These are phyloP conservation scores for Eustalomyia histrio DNA, from an alignment of 2,888 invertebrate species.

Conservation along the genomic window DNA sequence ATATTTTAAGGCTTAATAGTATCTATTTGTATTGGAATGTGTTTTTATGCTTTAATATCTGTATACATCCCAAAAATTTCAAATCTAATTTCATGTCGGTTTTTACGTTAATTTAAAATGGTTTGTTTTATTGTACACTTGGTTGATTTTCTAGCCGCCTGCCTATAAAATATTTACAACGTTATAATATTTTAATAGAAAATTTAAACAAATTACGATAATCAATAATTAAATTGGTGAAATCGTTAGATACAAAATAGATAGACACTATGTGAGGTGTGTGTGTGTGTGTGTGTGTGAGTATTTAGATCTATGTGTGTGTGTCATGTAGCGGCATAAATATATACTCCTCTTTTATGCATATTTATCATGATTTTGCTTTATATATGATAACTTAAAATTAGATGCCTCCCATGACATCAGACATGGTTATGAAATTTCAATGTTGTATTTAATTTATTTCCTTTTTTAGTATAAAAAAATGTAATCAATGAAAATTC, in stretches of 20 bases:
- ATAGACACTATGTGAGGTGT: neutral
- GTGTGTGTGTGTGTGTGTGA: neutral
- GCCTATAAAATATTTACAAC: neutral
- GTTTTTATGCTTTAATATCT: conserved; percentile 20
- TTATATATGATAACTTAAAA: conserved; percentile 31
- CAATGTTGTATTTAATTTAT: neutral
- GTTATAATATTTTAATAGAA: conserved; percentile 16
- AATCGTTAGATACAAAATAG: conserved; percentile 14
- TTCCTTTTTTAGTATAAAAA: neutral
- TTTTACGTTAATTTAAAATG: conserved; percentile 29
- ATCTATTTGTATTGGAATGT: neutral
- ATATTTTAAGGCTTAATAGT: neutral
- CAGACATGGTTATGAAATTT: conserved; percentile 26
- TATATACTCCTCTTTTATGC: neutral
- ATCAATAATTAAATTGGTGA: conserved; percentile 49
- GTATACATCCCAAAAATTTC: neutral
- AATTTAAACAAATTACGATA: conserved; percentile 51
- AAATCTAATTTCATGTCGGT: conserved; percentile 41
- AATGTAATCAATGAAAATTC: conserved; percentile 25
- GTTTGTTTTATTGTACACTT: conserved; percentile 38
- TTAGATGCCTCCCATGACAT: conserved; percentile 29
- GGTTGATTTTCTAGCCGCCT: conserved; percentile 28
- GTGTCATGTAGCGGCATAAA: neutral
- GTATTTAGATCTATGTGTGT: neutral
- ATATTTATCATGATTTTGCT: conserved; percentile 12